These are phyloP conservation scores for Protobothrops flavoviridis DNA, from an alignment of 2,113 vertebrate genomes.

Conservation along the genomic window DNA sequence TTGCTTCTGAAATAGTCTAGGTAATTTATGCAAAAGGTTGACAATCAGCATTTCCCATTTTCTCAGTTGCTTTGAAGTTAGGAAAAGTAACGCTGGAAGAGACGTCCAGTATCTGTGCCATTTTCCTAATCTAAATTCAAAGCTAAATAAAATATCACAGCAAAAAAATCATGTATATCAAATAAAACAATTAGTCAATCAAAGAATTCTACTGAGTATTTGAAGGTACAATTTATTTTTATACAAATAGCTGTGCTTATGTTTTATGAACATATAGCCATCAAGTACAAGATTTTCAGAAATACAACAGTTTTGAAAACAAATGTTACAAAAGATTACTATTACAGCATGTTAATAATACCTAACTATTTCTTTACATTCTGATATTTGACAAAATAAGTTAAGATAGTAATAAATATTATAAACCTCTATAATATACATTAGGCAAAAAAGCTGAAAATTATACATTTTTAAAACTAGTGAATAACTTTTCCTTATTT, in stretches of 20 bases:
- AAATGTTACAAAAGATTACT: background rate
- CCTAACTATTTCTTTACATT: background rate
- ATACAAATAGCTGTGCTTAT: fast-evolving
- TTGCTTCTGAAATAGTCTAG: background rate
- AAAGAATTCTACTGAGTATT: background rate
- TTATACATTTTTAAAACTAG: background rate
- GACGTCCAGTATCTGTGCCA: background rate
- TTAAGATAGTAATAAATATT: background rate
- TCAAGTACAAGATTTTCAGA: background rate
- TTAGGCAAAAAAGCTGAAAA: background rate
- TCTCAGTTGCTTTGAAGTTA: background rate
- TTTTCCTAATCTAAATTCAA: background rate
- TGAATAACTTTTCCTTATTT: background rate
- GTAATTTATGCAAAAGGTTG: background rate
- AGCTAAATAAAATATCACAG: background rate
- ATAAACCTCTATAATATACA: background rate
- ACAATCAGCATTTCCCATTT: background rate
- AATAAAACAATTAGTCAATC: background rate
- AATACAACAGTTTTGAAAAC: background rate
- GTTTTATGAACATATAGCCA: background rate
- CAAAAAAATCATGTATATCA: background rate
- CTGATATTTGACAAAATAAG: background rate
- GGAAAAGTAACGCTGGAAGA: background rate
- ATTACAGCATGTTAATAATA: background rate
- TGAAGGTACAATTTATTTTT: background rate